phyloP scores from a whole-genome alignment of 2,888 invertebrate species.

The Lumbricus terrestris region DNA sequence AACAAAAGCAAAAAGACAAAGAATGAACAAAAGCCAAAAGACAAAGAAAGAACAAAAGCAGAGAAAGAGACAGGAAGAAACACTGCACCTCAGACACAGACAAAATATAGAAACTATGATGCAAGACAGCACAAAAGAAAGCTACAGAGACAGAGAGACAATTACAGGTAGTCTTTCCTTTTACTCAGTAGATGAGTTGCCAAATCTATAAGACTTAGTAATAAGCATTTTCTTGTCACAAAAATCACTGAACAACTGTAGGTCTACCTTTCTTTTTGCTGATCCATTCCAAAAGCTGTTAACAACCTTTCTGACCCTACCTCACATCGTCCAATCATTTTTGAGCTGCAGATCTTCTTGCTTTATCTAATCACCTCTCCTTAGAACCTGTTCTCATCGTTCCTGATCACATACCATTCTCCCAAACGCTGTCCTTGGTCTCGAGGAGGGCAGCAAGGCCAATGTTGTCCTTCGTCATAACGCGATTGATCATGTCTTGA shows the following conservation, averaged over 20 bases:
- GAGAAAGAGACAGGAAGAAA: not conserved
- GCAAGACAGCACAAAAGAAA: not conserved
- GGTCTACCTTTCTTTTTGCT: not conserved
- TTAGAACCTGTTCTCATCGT: not conserved
- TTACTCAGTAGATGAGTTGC: not conserved
- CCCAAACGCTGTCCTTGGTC: slow-evolving; percentile 84
- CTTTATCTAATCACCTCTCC: not conserved
- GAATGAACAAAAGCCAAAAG: no score
- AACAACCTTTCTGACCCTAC: not conserved
- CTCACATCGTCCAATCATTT: not conserved
- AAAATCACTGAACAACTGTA: not conserved
- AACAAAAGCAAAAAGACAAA: not conserved
- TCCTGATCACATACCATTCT: slow-evolving; percentile 43
- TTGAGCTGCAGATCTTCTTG: not conserved
- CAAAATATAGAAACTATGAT: not conserved
- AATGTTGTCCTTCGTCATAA: slow-evolving; percentile 99
- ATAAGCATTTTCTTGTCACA: not conserved
- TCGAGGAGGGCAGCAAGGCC: slow-evolving; percentile 91
- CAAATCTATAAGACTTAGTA: no score
- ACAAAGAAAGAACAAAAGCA: not conserved
- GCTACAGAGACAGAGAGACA: not conserved
- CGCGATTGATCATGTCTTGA: slow-evolving; percentile 95
- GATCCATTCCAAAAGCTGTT: not conserved
- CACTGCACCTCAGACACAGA: no score
- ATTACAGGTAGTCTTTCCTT: not conserved